These are phyloP conservation scores for Spialia ferax DNA, from an alignment of 2,888 invertebrate species.

Conservation along the genomic window DNA sequence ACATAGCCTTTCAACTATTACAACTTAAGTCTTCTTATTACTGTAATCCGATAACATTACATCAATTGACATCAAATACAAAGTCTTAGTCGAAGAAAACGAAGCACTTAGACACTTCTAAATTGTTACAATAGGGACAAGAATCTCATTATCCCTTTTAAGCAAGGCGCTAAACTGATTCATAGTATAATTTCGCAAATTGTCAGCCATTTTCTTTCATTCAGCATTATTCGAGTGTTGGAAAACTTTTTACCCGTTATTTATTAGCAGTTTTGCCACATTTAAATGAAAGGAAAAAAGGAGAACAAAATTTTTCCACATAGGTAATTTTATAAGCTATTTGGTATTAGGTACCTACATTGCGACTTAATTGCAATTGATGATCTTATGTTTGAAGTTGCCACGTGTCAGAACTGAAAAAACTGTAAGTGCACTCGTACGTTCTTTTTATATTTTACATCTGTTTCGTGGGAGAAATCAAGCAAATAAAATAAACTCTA, in stretches of 20 bases:
- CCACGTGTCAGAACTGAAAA: too few relatives aligned
- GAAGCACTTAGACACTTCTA: conserved; percentile 18
- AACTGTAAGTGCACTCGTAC: too few relatives aligned
- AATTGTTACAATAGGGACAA: conserved; percentile 28
- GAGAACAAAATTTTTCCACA: too few relatives aligned
- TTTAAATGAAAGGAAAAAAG: background rate
- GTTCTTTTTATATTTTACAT: too few relatives aligned
- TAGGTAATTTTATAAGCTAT: too few relatives aligned
- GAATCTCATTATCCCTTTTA: conserved; percentile 24
- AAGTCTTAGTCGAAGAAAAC: conserved; percentile 3
- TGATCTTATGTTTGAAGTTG: too few relatives aligned
- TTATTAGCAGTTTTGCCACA: conserved; percentile 2
- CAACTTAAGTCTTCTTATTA: background rate
- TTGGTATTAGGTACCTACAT: too few relatives aligned
- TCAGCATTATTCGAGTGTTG: background rate
- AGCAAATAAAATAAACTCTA: background rate
- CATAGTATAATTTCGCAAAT: conserved; percentile 23
- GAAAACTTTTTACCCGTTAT: background rate
- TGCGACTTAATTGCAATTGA: too few relatives aligned
- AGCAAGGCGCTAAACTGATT: conserved; percentile 21
- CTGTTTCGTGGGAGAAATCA: background rate
- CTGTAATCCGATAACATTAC: background rate
- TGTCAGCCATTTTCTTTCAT: conserved; percentile 20
- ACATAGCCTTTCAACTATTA: background rate
- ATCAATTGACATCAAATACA: conserved; percentile 3